phyloP scores from a whole-genome alignment of 2,888 invertebrate species.

The Psococerastis gibbosa region DNA sequence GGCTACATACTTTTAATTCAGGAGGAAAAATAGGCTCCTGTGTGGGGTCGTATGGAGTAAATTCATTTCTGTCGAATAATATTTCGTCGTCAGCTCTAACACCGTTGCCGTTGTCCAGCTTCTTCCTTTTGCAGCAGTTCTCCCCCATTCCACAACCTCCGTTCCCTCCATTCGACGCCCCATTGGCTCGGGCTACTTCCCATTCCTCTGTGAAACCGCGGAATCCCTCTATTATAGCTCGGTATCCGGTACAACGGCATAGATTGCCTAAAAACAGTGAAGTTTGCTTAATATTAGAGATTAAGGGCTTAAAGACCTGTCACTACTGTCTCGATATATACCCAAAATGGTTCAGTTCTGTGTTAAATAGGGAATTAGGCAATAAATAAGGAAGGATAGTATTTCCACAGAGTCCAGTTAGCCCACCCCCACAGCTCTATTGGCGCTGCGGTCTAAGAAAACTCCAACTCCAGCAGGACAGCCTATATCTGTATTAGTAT shows the following conservation, averaged over 20 bases:
- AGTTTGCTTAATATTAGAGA: no score
- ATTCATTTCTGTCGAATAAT: slow-evolving; percentile 39
- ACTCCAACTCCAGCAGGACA: no score
- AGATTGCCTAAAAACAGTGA: slow-evolving; percentile 49
- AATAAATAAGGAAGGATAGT: no score
- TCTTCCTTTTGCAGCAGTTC: slow-evolving; percentile 39
- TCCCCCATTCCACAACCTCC: slow-evolving; percentile 39
- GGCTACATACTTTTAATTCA: slow-evolving; percentile 45
- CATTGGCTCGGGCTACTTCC: slow-evolving; percentile 29
- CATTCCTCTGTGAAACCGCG: slow-evolving; percentile 65
- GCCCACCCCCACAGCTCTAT: no score
- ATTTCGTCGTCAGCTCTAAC: slow-evolving; percentile 24
- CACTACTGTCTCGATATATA: no score
- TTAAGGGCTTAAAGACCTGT: no score
- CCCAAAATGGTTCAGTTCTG: no score
- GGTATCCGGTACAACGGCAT: slow-evolving; percentile 86
- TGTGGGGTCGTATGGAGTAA: slow-evolving; percentile 51
- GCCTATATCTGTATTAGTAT: no score
- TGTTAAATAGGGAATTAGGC: no score
- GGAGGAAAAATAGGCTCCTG: slow-evolving; percentile 90
- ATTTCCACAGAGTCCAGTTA: no score
- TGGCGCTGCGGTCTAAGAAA: no score
- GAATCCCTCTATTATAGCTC: slow-evolving; percentile 82
- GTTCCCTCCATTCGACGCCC: slow-evolving; percentile 3
- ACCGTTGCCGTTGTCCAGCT: slow-evolving; percentile 14